Percentiles rank a stretch among this genome's conserved stretches.
Conservation (phyloP, 2,888 invertebrate species). For the Melitaea athalia region DNA sequence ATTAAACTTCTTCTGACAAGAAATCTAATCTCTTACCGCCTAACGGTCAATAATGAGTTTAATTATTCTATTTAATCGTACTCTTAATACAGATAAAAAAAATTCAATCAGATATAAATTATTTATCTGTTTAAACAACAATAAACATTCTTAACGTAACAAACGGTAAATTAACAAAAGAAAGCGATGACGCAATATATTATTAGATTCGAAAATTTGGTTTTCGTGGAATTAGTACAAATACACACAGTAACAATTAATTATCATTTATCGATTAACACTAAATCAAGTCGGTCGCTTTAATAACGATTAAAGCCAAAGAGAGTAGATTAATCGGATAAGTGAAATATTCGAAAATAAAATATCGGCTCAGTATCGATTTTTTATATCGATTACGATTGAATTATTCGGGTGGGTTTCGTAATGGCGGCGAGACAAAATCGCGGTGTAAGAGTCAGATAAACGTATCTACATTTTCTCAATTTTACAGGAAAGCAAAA, state of each 20-base stretch:
- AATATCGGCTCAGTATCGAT: conserved; percentile 53
- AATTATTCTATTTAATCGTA: not conserved
- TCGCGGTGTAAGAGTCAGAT: no score
- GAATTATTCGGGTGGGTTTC: conserved; percentile 56
- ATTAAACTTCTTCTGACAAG: no score
- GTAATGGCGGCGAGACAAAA: conserved; percentile 46
- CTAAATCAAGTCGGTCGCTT: conserved; percentile 67
- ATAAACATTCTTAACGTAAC: conserved; percentile 5
- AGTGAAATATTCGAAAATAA: conserved; percentile 33
- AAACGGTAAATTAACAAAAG: conserved; percentile 13
- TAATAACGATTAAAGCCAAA: conserved; percentile 57
- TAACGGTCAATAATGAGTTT: no score
- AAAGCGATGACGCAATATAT: conserved; percentile 19
- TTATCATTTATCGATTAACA: conserved; percentile 58
- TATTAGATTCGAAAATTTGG: conserved; percentile 39
- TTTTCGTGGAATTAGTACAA: conserved; percentile 40
- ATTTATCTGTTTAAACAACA: conserved; percentile 24
- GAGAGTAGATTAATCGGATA: conserved; percentile 66
- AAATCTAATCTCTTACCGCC: no score
- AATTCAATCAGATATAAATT: conserved; percentile 17
- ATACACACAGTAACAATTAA: conserved; percentile 57
- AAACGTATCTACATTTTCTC: no score
- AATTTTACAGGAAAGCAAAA: no score
- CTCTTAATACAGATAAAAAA: not conserved
- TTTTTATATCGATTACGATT: conserved; percentile 55